These are phyloP conservation scores for Phymanthus crucifer DNA, from an alignment of 92 coral and sea anemone genomes.

Conservation along the genomic window DNA sequence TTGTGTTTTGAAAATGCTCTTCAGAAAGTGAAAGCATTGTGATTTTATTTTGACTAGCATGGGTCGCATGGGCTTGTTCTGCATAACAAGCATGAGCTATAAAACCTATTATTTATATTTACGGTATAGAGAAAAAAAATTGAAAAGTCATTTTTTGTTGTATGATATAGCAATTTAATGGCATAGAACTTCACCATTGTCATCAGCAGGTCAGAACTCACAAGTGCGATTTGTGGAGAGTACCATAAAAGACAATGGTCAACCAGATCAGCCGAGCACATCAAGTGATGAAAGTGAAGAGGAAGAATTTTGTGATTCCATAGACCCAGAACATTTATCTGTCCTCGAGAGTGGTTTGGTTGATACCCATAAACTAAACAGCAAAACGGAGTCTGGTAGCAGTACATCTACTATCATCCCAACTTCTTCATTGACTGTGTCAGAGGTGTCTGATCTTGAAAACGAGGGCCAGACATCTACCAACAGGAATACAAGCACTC, in stretches of 20 bases:
- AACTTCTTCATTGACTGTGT: constrained; percentile 58
- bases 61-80: too few relatives aligned
- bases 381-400: neutral
- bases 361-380: neutral
- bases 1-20: neutral
- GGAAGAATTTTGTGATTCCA: constrained; percentile 93
- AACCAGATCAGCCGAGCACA: constrained; percentile 11
- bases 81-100: too few relatives aligned
- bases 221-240: neutral
- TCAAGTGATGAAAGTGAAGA: constrained; percentile 85
- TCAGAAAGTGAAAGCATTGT: neutral
- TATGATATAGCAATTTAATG: neutral
- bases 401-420: constrained; percentile 23
- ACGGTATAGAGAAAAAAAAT: too few relatives aligned
- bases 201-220: constrained; percentile 5
- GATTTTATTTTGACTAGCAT: too few relatives aligned
- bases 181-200: neutral
- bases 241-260: neutral
- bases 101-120: too few relatives aligned
- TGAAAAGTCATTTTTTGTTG: neutral
- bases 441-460: constrained; percentile 66
- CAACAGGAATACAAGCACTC: constrained; percentile 71
- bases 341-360: constrained; percentile 46
- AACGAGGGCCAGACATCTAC: constrained; percentile 9
- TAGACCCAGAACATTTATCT: constrained; percentile 89